A percentile compares a stretch with the other conserved stretches of the same genome.
These are phyloP conservation scores for Lasioglossum baleicum DNA, from an alignment of 1,140 invertebrate species.

Conservation along the genomic window DNA sequence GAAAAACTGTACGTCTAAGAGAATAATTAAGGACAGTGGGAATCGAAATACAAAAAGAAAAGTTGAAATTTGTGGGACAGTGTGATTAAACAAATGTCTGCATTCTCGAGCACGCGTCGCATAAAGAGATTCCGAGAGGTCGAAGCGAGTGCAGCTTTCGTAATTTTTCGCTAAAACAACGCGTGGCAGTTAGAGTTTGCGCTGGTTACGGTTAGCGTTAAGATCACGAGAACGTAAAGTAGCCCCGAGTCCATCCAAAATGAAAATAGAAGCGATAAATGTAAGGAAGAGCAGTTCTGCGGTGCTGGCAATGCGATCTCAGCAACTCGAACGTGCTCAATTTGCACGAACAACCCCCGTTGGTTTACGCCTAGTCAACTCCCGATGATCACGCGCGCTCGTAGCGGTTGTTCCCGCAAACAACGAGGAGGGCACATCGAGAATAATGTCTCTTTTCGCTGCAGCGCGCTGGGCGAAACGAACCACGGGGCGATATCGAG, in stretches of 20 bases:
- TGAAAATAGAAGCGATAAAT: slow-evolving; percentile 30
- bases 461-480: not conserved
- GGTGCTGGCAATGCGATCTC: slow-evolving; percentile 30
- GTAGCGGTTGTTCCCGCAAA: slow-evolving; percentile 31
- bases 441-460: slow-evolving; percentile 43
- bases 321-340: slow-evolving; percentile 45
- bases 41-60: too few species aligned
- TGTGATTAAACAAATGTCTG: too few species aligned
- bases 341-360: slow-evolving; percentile 41
- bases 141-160: too few species aligned
- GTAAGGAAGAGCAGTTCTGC: slow-evolving; percentile 22
- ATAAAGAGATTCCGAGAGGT: too few species aligned
- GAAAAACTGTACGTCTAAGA: too few species aligned
- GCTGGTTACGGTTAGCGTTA: too few species aligned
- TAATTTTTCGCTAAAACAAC: too few species aligned
- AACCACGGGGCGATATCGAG: slow-evolving; percentile 6
- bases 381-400: slow-evolving; percentile 38
- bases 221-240: not conserved
- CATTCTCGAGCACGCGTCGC: too few species aligned
- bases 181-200: too few species aligned
- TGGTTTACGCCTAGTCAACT: slow-evolving; percentile 44
- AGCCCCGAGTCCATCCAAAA: not conserved
- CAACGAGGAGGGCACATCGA: slow-evolving; percentile 18
- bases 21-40: too few species aligned
- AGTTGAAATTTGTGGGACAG: too few species aligned